Evolutionary conservation across 2,888 invertebrate species (phyloP), one percentile per base, ranked within the genome.

Genomic region (Subacronicta megacephala): DNA sequence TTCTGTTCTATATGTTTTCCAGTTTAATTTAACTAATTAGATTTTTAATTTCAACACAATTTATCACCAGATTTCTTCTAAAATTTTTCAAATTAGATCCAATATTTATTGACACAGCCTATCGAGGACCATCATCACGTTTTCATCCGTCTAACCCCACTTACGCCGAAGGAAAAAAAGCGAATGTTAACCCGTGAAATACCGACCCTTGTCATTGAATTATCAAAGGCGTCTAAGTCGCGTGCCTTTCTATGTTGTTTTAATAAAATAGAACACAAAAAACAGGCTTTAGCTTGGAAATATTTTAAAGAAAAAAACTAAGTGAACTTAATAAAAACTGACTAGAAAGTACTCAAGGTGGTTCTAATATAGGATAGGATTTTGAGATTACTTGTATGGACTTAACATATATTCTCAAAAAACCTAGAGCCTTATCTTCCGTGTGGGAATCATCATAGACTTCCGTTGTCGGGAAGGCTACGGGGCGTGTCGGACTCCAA

Each of bases 121-220:
- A 17, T 47, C 18, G 52, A 47, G n/a, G 2, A 3, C 17, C 3
- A 37, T 23, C 29, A 41, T 59, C 17, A 36, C n/a, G n/a, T 0
- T n/a, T 33, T 53, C 2, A 45, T 41, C 29, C 26, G n/a, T n/a
- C 29, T 23, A 53, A 33, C 37, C 41, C 43, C 20, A 9, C 7
- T 49, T 17, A 31, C 35, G 7, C 20, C 15, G 12, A n/a, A 36
- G 10, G 23, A 35, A 50, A 37, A 50, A 43, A 41, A 15, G 6
- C 6, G 35, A n/a, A 40, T 13, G 9, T 33, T n/a, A 38, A 45
- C 45, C 35, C 13, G 43, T 52, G 18, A 52, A 57, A 59, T 44
- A 35, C 46, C 37, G 36, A 70, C 57, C 51, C 60, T 51, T 65
- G 38, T 60, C 60, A 63, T 63, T 51, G 33, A 17, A 47, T 38